Conservation (phyloP, 1,140 invertebrate species). For the Drosophila oshimai region DNA sequence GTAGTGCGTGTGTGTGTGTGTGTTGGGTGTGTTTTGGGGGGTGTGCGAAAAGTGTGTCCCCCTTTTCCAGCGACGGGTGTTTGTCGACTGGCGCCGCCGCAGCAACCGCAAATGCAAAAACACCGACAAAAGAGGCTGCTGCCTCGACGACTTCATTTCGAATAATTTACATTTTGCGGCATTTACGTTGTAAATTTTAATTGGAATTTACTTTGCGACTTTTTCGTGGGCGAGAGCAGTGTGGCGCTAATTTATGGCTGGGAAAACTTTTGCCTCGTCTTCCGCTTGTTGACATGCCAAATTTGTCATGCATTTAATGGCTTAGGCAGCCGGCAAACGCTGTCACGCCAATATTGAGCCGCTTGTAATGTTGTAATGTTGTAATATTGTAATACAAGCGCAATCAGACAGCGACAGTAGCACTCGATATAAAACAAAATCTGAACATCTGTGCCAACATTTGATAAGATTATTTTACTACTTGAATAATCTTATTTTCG, state of each 20-base stretch:
- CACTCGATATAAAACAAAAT: neutral
- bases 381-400: slow-evolving; percentile 7
- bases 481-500: no score
- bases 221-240: slow-evolving; percentile 23
- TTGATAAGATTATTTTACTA: neutral
- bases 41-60: slow-evolving; percentile 10
- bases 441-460: neutral
- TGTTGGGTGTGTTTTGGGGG: neutral
- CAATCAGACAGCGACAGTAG: neutral
- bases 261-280: slow-evolving; percentile 62
- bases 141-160: slow-evolving; percentile 67
- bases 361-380: no score
- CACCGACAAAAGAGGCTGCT: slow-evolving; percentile 17
- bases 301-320: slow-evolving; percentile 77
- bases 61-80: slow-evolving; percentile 11
- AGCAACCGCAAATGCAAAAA: slow-evolving; percentile 66
- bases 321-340: slow-evolving; percentile 56
- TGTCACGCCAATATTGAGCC: slow-evolving; percentile 30
- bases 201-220: slow-evolving; percentile 78
- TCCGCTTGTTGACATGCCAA: slow-evolving; percentile 73
- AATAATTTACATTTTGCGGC: slow-evolving; percentile 81
- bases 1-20: slow-evolving; percentile 1
- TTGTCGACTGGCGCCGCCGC: slow-evolving; percentile 53
- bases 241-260: slow-evolving; percentile 60
- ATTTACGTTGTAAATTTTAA: slow-evolving; percentile 79